Percentiles rank a stretch among this genome's conserved stretches.
phyloP scores from a whole-genome alignment of 2,888 invertebrate species.

The Psylliodes chrysocephalus region DNA sequence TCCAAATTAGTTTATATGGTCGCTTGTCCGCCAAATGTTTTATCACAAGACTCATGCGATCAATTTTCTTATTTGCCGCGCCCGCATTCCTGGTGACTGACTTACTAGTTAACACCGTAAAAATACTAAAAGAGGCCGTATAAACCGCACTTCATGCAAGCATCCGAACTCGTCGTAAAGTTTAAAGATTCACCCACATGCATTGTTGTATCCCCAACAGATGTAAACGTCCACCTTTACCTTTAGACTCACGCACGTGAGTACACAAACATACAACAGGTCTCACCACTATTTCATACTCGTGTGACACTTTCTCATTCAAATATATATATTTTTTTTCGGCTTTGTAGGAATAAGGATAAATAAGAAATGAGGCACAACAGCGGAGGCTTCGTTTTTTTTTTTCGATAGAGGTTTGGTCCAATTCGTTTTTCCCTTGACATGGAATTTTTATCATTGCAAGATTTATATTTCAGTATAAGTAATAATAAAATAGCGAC shows the following conservation, averaged over 20 bases:
- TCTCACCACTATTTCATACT: constrained; percentile 18
- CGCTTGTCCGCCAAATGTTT: background rate
- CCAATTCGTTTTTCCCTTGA: too few relatives aligned
- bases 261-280: background rate
- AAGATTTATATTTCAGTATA: too few relatives aligned
- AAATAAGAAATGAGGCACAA: background rate
- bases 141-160: background rate
- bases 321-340: constrained; percentile 6
- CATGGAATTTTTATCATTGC: too few relatives aligned
- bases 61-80: background rate
- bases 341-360: background rate
- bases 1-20: too few relatives aligned
- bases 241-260: background rate
- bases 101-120: background rate
- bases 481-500: too few relatives aligned
- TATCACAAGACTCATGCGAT: background rate
- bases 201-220: constrained; percentile 4
- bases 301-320: constrained; percentile 11
- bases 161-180: constrained; percentile 3
- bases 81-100: background rate
- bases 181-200: constrained; percentile 16
- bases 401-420: too few relatives aligned
- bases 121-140: background rate
- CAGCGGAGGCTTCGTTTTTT: background rate
- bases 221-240: constrained; percentile 4